Evolutionary conservation across 1,140 invertebrate genomes (phyloP), one percentile per base, ranked within the genome.

Genomic region (Temnothorax curvispinosus): DNA sequence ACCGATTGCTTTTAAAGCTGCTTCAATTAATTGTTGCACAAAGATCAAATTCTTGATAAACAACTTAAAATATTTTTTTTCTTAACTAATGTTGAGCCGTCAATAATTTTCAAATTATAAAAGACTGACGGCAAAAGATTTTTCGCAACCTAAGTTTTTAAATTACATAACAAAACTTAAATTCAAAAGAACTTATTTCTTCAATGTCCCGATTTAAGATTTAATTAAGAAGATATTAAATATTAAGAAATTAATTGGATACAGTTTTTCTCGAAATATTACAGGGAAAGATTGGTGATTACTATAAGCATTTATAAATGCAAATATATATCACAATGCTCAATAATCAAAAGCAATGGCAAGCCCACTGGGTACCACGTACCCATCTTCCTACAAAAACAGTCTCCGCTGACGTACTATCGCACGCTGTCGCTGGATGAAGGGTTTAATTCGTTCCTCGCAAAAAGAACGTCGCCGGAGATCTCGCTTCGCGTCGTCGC

Each of bases 381-480:
- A 75, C n/a, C n/a, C 11, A 44, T 69, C 13, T 56, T 81, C 38
- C 44, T 67, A 18, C 15, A 69, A 81, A 81, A 69, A 81, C n/a
- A 71, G 8, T 21, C 5, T 44, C 13, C 13, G 11, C 7, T 35
- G 35, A 21, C 35, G 54, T 60, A 69, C 35, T 56, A 67, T 80
- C 78, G 35, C 50, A 32, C 65, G 35, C n/a, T 71, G 78, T 56
- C 44, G 76, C 60, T 38, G 35, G 35, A 81, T 54, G 47, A 81
- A 52, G 32, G 60, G 60, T 81, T 81, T 71, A 44, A 71, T 81
- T 81, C 50, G 47, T 81, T 27, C 7, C 77, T 69, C 50, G 47
- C 65, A 56, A 56, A 81, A 71, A 81, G 64, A 81, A 81, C 35
- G 13, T 56, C 32, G 64, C 8, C 50, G 9, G 15, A 81, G 47